phyloP scores from a whole-genome alignment of 2,888 invertebrate species.

The Cerceris rybyensis region DNA sequence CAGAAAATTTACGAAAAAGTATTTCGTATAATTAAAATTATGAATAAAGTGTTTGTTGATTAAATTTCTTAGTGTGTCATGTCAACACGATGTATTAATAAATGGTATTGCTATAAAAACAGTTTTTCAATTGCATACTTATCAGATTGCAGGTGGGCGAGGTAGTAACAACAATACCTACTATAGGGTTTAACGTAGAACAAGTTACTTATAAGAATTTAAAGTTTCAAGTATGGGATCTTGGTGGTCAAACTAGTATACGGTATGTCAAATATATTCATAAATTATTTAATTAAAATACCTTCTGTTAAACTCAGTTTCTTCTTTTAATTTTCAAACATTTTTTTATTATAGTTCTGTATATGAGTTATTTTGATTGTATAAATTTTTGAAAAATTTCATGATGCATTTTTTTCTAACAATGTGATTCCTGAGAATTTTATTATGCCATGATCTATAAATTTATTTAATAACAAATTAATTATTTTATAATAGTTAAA shows the following conservation, averaged over 20 bases:
- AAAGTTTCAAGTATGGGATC: slow-evolving; percentile 99
- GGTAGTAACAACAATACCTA: slow-evolving; percentile 98
- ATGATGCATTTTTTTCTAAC: not conserved
- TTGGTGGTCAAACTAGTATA: slow-evolving; percentile 99
- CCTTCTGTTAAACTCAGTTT: not conserved
- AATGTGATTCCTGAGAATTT: too few relatives aligned
- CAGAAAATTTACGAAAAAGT: too few relatives aligned
- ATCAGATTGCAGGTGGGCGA: slow-evolving; percentile 96
- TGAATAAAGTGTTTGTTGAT: too few relatives aligned
- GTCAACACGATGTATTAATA: too few relatives aligned
- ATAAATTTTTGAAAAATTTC: not conserved
- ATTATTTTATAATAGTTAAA: not conserved
- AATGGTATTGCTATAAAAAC: not conserved
- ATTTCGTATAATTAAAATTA: too few relatives aligned
- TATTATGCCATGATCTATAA: not conserved
- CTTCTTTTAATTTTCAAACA: too few relatives aligned
- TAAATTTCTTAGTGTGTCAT: too few relatives aligned
- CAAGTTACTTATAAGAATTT: slow-evolving; percentile 99
- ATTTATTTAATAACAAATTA: not conserved
- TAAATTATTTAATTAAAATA: too few relatives aligned
- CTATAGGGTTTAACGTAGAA: slow-evolving; percentile 99
- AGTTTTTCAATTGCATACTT: slow-evolving; percentile 21
- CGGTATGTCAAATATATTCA: slow-evolving; percentile 84
- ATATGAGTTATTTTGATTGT: not conserved
- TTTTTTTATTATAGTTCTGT: too few relatives aligned